Conservation (phyloP, 2,797 vertebrate genomes). For the Microcaecilia unicolor region DNA sequence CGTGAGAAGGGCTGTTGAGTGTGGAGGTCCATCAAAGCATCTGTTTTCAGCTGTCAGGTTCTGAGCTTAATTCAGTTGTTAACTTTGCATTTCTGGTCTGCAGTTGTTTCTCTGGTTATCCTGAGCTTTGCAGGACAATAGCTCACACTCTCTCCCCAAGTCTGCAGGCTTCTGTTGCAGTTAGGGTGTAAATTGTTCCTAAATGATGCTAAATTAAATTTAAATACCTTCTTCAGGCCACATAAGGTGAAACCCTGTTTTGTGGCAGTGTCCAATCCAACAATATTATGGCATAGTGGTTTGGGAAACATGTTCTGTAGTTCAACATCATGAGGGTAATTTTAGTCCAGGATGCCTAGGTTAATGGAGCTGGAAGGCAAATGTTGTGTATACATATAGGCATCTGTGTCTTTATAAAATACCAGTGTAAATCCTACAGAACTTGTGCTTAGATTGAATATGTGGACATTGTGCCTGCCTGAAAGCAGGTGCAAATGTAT, state of each 20-base stretch:
- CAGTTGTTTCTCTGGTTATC: not conserved
- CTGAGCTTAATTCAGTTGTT: not conserved
- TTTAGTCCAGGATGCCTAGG: no score
- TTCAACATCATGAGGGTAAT: no score
- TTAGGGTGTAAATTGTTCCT: slow-evolving; percentile 60
- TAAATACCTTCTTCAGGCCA: slow-evolving; percentile 54
- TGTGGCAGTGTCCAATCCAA: slow-evolving; percentile 36
- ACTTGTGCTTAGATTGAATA: no score
- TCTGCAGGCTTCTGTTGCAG: slow-evolving; percentile 45
- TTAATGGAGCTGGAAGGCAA: no score
- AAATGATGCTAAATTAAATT: slow-evolving; percentile 63
- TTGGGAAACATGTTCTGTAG: not conserved
- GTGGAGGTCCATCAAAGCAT: not conserved
- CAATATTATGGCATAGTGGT: no score
- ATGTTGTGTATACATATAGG: no score
- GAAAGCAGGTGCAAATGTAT: no score
- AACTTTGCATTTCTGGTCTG: not conserved
- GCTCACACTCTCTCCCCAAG: slow-evolving; percentile 20
- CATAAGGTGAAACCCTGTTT: slow-evolving; percentile 47
- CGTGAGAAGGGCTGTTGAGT: not conserved
- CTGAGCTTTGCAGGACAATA: slow-evolving; percentile 29
- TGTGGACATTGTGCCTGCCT: no score
- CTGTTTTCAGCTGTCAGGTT: not conserved
- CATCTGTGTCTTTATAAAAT: no score
- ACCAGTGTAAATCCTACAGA: no score